Conservation (phyloP, 2,797 vertebrate species). For the Sebastes glaucus region DNA sequence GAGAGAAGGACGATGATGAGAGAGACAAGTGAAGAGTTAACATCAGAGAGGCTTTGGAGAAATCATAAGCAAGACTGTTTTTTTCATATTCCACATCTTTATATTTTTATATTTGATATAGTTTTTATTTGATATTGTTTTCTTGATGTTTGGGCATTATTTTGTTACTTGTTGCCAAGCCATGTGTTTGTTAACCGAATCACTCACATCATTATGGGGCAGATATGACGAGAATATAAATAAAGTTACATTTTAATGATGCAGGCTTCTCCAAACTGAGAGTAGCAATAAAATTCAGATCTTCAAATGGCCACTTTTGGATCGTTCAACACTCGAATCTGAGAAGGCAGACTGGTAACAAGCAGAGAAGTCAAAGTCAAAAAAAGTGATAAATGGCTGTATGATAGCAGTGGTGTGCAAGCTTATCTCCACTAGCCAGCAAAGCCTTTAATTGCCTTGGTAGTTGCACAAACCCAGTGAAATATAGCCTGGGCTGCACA, state of each 20-base stretch:
- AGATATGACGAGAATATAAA: slow-evolving; percentile 22
- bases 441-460: slow-evolving; percentile 59
- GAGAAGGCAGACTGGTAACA: slow-evolving; percentile 24
- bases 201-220: background rate
- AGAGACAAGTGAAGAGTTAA: background rate
- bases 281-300: slow-evolving; percentile 1
- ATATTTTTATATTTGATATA: background rate
- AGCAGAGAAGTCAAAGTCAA: slow-evolving; percentile 36
- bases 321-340: slow-evolving; percentile 27
- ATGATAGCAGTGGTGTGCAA: slow-evolving; percentile 26
- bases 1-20: background rate
- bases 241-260: slow-evolving; percentile 35
- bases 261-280: slow-evolving; percentile 5
- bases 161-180: slow-evolving; percentile 1
- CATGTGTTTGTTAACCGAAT: slow-evolving; percentile 9
- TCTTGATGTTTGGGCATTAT: background rate
- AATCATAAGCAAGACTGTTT: background rate
- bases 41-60: background rate
- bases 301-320: slow-evolving; percentile 38
- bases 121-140: background rate
- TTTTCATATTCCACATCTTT: background rate
- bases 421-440: slow-evolving; percentile 58
- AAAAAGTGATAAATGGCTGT: slow-evolving; percentile 46
- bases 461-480: slow-evolving; percentile 38
- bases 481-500: slow-evolving; percentile 17